Evolutionary conservation across 1,140 invertebrate species (phyloP).

Genomic region (Drosophila sproati): DNA sequence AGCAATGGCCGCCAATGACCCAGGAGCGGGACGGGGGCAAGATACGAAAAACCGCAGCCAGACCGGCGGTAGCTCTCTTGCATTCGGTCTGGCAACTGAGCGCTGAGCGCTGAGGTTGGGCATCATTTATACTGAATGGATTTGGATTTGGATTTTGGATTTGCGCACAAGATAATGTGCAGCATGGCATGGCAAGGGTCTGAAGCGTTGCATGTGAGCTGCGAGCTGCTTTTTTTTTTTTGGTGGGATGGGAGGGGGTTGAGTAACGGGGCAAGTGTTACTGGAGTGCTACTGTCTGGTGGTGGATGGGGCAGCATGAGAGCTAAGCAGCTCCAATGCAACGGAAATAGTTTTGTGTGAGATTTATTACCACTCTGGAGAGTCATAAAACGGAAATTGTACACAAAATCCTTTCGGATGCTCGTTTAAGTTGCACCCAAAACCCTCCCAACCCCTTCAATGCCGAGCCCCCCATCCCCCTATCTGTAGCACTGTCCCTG

Average conservation of each 20-base stretch:
- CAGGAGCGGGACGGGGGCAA: conserved; percentile 48
- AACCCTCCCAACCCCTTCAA: conserved; percentile 1
- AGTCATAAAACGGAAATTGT: conserved; percentile 84
- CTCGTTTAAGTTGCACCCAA: conserved; percentile 75
- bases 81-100: not conserved
- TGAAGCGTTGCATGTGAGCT: conserved; percentile 56
- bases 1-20: conserved; percentile 76
- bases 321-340: conserved; percentile 80
- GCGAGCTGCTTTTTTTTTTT: not conserved
- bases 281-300: conserved; percentile 3
- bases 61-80: conserved; percentile 47
- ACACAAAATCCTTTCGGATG: conserved; percentile 84
- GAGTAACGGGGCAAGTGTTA: too few species aligned
- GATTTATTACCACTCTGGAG: conserved; percentile 84
- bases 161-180: conserved; percentile 81
- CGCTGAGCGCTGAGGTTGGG: conserved; percentile 11
- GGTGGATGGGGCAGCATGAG: conserved; percentile 5
- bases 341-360: conserved; percentile 84
- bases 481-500: conserved; percentile 18
- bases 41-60: conserved; percentile 72
- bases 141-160: conserved; percentile 78
- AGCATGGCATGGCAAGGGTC: conserved; percentile 17
- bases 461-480: not conserved
- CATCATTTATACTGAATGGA: conserved; percentile 81
- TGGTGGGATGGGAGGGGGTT: too few species aligned